A percentile compares a stretch with the other conserved stretches of the same genome.
Evolutionary conservation across 2,797 vertebrate genomes (phyloP).

Genomic region (Craterocephalus amniculus): DNA sequence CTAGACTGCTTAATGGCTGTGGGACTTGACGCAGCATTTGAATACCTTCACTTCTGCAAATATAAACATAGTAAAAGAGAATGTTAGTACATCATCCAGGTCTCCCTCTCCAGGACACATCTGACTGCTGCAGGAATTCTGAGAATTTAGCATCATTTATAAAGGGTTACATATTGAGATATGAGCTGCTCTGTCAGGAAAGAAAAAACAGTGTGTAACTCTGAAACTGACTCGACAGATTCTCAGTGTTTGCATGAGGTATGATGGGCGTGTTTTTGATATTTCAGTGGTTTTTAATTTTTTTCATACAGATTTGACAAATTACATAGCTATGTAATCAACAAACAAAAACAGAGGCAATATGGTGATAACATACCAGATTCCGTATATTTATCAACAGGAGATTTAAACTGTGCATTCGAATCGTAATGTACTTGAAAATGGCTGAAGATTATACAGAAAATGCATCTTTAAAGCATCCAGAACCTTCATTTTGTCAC

Average conservation of each 20-base stretch:
- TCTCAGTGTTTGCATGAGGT: no score
- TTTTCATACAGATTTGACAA: background rate
- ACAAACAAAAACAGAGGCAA: background rate
- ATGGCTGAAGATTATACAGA: background rate
- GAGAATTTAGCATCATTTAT: background rate
- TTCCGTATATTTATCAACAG: background rate
- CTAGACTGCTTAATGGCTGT: slow-evolving; percentile 17
- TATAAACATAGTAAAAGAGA: background rate
- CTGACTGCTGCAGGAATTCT: background rate
- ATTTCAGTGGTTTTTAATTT: background rate
- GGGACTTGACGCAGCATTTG: slow-evolving; percentile 14
- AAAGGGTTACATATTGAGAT: background rate
- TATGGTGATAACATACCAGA: background rate
- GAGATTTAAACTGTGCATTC: background rate
- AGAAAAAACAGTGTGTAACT: background rate
- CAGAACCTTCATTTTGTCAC: no score
- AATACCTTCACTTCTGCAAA: slow-evolving; percentile 8
- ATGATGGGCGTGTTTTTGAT: background rate
- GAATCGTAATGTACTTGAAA: background rate
- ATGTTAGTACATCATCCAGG: background rate
- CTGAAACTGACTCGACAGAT: no score
- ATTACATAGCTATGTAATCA: background rate
- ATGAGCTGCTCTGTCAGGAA: background rate
- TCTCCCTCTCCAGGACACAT: background rate
- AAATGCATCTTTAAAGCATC: no score